Conservation (phyloP, 2,888 invertebrate genomes). For the Ormyrus thymus region DNA sequence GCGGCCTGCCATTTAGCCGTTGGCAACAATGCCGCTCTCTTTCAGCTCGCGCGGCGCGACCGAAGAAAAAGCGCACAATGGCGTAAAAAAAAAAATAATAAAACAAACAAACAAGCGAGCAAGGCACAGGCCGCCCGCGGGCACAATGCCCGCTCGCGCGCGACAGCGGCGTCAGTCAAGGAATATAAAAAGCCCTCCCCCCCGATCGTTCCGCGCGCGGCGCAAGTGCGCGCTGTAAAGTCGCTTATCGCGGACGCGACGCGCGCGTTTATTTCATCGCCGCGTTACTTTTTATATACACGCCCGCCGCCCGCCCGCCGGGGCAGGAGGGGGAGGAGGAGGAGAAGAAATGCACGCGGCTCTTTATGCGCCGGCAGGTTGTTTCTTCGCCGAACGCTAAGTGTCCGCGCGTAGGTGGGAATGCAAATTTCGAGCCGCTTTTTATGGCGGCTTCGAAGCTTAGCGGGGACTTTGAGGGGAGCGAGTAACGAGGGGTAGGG, state of each 20-base stretch:
- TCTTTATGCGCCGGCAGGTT: no score
- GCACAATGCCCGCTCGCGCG: slow-evolving; percentile 57
- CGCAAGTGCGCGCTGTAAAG: not conserved
- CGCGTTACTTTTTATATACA: slow-evolving; percentile 55
- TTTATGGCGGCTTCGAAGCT: not conserved
- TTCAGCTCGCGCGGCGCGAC: no score
- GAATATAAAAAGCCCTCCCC: no score
- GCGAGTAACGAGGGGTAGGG: no score
- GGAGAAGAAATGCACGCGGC: not conserved
- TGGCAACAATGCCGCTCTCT: not conserved
- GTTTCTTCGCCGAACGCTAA: no score
- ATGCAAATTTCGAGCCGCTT: not conserved
- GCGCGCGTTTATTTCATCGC: slow-evolving; percentile 55
- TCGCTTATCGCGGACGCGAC: slow-evolving; percentile 42
- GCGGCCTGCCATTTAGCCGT: no score
- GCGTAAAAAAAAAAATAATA: no score
- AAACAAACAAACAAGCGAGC: no score
- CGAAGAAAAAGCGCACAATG: no score
- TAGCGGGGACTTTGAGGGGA: no score
- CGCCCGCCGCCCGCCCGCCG: slow-evolving; percentile 9
- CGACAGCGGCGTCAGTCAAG: slow-evolving; percentile 41
- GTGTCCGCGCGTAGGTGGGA: not conserved
- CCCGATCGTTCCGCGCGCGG: not conserved
- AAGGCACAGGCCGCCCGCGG: slow-evolving; percentile 48
- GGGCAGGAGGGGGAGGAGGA: not conserved